Evolutionary conservation across 2,888 invertebrate species (phyloP).

Genomic region (Coenonympha arcania): DNA sequence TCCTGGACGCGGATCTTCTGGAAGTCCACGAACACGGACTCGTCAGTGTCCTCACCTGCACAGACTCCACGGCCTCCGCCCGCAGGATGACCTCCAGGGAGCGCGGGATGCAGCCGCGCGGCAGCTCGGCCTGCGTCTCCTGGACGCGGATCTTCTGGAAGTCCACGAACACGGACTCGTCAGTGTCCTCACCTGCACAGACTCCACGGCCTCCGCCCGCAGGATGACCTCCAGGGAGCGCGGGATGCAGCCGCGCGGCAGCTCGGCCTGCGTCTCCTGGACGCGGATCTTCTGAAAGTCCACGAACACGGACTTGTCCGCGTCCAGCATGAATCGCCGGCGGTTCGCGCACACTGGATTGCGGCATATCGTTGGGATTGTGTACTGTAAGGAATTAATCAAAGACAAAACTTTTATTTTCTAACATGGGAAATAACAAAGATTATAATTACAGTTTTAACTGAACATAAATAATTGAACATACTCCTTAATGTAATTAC

Average conservation of each 20-base stretch:
- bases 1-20: constrained; percentile 99
- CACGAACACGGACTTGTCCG: constrained; percentile 94
- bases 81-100: constrained; percentile 95
- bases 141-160: constrained; percentile 99
- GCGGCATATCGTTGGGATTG: constrained; percentile 95
- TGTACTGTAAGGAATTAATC: too few species aligned
- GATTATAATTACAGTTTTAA: too few species aligned
- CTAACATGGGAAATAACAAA: constrained; percentile 51
- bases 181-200: constrained; percentile 95
- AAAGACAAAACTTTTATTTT: too few species aligned
- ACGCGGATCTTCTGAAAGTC: constrained; percentile 99
- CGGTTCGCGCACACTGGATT: constrained; percentile 97
- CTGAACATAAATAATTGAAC: too few species aligned
- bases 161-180: constrained; percentile 96
- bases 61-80: constrained; percentile 96
- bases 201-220: constrained; percentile 96
- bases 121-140: constrained; percentile 97
- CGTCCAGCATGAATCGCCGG: constrained; percentile 89
- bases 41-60: constrained; percentile 95
- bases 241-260: constrained; percentile 97
- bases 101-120: constrained; percentile 96
- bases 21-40: constrained; percentile 97
- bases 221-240: constrained; percentile 95
- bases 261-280: constrained; percentile 97
- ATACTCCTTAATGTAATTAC: too few species aligned